A percentile compares a stretch with the other conserved stretches of the same genome.
Evolutionary conservation across 2,888 invertebrate genomes (phyloP).

Genomic region (Brenthis ino): DNA sequence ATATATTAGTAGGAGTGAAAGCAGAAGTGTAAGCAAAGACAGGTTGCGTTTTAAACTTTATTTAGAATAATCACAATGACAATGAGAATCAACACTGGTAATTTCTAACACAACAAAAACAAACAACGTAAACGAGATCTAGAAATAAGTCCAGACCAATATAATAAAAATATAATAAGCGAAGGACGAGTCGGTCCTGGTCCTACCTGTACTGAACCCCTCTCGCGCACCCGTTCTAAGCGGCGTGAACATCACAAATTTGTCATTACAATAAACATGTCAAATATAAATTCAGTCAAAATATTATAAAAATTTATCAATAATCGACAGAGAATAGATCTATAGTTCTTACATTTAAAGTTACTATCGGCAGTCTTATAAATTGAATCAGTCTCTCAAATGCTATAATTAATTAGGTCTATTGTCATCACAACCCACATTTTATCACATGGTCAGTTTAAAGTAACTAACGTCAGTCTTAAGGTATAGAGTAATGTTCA

Average conservation of each 20-base stretch:
- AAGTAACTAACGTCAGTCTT: slow-evolving; percentile 59
- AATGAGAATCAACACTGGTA: slow-evolving; percentile 64
- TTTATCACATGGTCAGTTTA: not conserved
- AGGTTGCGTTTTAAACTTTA: slow-evolving; percentile 54
- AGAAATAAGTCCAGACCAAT: slow-evolving; percentile 41
- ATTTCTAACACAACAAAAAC: slow-evolving; percentile 64
- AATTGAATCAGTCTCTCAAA: slow-evolving; percentile 9
- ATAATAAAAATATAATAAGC: slow-evolving; percentile 39
- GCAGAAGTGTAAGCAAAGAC: slow-evolving; percentile 67
- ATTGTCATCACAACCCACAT: slow-evolving; percentile 14
- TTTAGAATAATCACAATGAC: slow-evolving; percentile 70
- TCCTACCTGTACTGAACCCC: slow-evolving; percentile 76
- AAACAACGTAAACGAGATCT: slow-evolving; percentile 48
- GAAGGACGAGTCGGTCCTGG: slow-evolving; percentile 42
- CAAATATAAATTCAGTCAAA: slow-evolving; percentile 61
- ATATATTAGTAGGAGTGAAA: slow-evolving; percentile 48
- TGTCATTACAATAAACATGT: slow-evolving; percentile 54
- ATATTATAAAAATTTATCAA: slow-evolving; percentile 66
- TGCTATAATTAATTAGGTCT: not conserved
- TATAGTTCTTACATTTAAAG: slow-evolving; percentile 7
- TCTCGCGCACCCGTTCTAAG: slow-evolving; percentile 76
- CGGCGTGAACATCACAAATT: slow-evolving; percentile 62
- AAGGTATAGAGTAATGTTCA: slow-evolving; percentile 40
- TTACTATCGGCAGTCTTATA: slow-evolving; percentile 12
- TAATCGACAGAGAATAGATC: slow-evolving; percentile 64